Conservation (phyloP, 2,113 vertebrate species). For the Capreolus pygargus region DNA sequence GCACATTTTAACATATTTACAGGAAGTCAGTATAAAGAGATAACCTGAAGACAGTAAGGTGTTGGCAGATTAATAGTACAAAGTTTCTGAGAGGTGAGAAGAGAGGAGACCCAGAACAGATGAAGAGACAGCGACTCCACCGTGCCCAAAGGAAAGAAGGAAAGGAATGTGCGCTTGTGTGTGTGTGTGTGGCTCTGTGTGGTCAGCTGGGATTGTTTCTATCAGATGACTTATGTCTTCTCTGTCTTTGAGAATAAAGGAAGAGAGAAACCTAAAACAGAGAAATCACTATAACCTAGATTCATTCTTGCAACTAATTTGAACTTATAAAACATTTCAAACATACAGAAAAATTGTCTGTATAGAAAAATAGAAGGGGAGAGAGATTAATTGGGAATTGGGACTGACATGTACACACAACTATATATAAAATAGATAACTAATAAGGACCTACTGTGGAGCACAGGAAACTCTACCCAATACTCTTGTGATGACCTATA, state of each 20-base stretch:
- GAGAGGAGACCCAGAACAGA: background rate
- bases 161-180: background rate
- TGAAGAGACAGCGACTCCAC: background rate
- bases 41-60: background rate
- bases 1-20: background rate
- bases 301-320: background rate
- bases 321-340: conserved; percentile 20
- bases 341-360: background rate
- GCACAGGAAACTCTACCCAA: background rate
- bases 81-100: background rate
- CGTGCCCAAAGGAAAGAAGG: background rate
- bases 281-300: background rate
- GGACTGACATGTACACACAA: background rate
- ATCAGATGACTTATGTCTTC: background rate
- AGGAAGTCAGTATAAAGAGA: background rate
- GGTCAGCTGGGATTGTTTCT: background rate
- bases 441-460: background rate
- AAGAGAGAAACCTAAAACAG: background rate
- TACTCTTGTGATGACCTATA: background rate
- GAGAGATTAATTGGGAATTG: background rate
- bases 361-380: background rate
- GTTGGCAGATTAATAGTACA: background rate
- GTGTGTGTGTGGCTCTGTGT: background rate
- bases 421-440: background rate
- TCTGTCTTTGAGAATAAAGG: background rate